Evolutionary conservation across 2,888 invertebrate species (phyloP).

Genomic region (Argyra leucocephala): DNA sequence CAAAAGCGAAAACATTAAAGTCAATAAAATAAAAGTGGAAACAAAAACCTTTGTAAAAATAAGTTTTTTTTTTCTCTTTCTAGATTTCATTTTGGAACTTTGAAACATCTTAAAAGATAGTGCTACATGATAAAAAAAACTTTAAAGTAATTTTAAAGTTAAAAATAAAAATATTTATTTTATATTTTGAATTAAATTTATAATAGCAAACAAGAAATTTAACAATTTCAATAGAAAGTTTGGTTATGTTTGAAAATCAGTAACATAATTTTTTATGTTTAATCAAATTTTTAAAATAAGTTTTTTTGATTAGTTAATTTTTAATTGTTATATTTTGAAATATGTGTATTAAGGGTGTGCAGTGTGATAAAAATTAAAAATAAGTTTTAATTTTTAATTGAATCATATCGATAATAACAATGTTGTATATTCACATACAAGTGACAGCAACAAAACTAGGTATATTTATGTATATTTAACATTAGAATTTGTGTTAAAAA

Average conservation of each 20-base stretch:
- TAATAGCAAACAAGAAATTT: background rate
- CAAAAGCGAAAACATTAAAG: no score
- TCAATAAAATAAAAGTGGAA: no score
- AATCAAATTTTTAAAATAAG: background rate
- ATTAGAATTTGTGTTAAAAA: no score
- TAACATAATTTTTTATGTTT: background rate
- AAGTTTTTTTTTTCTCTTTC: background rate
- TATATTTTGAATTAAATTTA: background rate
- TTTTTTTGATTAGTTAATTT: background rate
- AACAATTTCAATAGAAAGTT: background rate
- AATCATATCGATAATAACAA: no score
- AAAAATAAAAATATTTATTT: background rate
- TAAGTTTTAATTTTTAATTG: background rate
- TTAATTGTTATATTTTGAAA: background rate
- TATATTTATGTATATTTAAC: no score
- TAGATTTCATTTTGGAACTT: background rate
- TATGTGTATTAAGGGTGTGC: background rate
- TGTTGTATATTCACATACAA: no score
- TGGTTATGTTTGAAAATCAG: background rate
- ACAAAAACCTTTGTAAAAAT: background rate
- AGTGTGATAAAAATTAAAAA: background rate
- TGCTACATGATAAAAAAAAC: background rate
- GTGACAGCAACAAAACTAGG: no score
- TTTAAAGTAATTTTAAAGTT: background rate
- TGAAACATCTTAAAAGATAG: background rate